Evolutionary conservation across 2,113 vertebrate species (phyloP), one percentile per base, ranked within the genome.

Genomic region (Sarotherodon lohbergeri): DNA sequence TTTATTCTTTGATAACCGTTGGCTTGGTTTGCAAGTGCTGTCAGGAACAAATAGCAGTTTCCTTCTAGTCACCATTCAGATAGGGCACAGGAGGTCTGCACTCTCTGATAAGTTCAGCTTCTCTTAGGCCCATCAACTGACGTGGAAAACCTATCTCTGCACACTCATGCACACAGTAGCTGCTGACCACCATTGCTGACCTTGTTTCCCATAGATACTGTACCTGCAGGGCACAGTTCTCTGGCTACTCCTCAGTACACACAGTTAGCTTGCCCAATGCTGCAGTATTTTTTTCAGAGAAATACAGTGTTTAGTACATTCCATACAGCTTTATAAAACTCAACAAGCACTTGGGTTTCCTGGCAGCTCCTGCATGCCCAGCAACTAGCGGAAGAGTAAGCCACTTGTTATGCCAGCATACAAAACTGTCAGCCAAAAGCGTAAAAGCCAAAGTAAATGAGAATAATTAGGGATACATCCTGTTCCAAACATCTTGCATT

Each of bases 21-120:
- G 52, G 61, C 61, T 78, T 52, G 80, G 46, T 90, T 84, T 91
- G 48, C 84, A 48, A 63, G 86, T 48, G 24, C 59, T 81, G 87
- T 82, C 46, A 86, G 85, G 83, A 84, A 85, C 22, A 66, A 90
- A 57, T 92, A 94, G 94, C 95, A 76, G 93, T 95, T 96, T 96
- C 92, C 92, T 91, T 85, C 24, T 87, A 52, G 85, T 92, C 83
- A 34, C 59, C 48, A 90, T 81, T 88, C 87, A 94, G 94, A 95
- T 96, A 95, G 88, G 88, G 68, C 76, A 84, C 88, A 92, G 94
- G 92, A 95, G 90, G 93, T 94, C 95, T 96, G 95, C 81, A 19
- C 56, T 52, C 55, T 34, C 92, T 95, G 96, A 97, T 96, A 97
- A 96, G 89, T 96, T 86, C 73, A 89, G 80, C 90, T 81, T 43